A percentile compares a stretch with the other conserved stretches of the same genome.
These are phyloP conservation scores for Polypedilum pembai DNA, from an alignment of 1,140 invertebrate genomes.

Conservation along the genomic window DNA sequence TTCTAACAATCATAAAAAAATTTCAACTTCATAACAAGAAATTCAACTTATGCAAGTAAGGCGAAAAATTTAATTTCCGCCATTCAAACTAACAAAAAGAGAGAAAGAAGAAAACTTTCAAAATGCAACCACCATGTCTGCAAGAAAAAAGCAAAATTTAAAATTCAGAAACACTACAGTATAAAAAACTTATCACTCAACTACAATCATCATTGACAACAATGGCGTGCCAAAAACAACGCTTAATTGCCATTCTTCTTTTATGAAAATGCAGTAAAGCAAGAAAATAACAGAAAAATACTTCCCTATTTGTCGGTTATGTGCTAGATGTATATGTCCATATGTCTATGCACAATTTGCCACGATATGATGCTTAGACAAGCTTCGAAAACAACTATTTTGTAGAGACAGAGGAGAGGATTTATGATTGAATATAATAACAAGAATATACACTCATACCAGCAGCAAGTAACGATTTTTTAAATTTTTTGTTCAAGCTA, in stretches of 20 bases:
- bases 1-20: too few relatives aligned
- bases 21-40: too few relatives aligned
- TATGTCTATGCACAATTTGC: not conserved
- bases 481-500: not conserved
- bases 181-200: too few relatives aligned
- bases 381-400: not conserved
- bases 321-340: not conserved
- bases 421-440: not conserved
- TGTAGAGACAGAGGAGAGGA: too few relatives aligned
- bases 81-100: too few relatives aligned
- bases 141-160: too few relatives aligned
- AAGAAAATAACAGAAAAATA: not conserved
- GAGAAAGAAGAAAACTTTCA: too few relatives aligned
- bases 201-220: not conserved
- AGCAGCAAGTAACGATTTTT: not conserved
- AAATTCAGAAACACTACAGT: too few relatives aligned
- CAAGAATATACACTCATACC: not conserved
- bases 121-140: too few relatives aligned
- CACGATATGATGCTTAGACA: not conserved
- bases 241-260: not conserved
- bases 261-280: not conserved
- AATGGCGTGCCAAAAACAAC: slow-evolving; percentile 16
- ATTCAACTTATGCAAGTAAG: too few relatives aligned
- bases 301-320: not conserved
- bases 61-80: too few relatives aligned